phyloP scores from a whole-genome alignment of 2,888 invertebrate species.

The Hypena proboscidalis region DNA sequence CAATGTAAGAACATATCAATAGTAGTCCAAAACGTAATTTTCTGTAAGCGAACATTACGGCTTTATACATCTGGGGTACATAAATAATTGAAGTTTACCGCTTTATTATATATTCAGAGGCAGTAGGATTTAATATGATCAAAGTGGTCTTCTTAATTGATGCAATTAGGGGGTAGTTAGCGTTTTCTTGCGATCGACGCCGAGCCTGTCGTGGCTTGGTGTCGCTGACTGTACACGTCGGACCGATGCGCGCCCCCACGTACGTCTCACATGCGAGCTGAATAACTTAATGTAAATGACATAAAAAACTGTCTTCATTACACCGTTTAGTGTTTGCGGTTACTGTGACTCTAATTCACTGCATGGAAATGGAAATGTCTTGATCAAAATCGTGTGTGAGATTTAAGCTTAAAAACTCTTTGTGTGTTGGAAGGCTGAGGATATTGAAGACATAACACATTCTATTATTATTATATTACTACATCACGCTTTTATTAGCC shows the following conservation, averaged over 20 bases:
- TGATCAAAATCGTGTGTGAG: too few species aligned
- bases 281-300: constrained; percentile 60
- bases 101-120: constrained; percentile 58
- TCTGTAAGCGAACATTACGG: too few species aligned
- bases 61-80: constrained; percentile 7
- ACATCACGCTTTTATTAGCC: too few species aligned
- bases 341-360: constrained; percentile 5
- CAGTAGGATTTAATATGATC: constrained; percentile 60
- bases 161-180: constrained; percentile 63
- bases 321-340: constrained; percentile 32
- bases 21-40: too few species aligned
- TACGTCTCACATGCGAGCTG: constrained; percentile 53
- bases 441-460: too few species aligned
- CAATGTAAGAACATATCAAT: too few species aligned
- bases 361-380: neutral
- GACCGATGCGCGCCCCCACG: constrained; percentile 51
- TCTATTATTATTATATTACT: too few species aligned
- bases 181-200: constrained; percentile 23
- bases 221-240: constrained; percentile 47
- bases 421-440: too few species aligned
- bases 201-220: constrained; percentile 19
- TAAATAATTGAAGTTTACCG: constrained; percentile 39
- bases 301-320: constrained; percentile 48
- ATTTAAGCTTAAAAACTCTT: too few species aligned
- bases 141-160: constrained; percentile 64